Evolutionary conservation across 2,113 vertebrate species (phyloP).

Genomic region (Notothenia rossii): DNA sequence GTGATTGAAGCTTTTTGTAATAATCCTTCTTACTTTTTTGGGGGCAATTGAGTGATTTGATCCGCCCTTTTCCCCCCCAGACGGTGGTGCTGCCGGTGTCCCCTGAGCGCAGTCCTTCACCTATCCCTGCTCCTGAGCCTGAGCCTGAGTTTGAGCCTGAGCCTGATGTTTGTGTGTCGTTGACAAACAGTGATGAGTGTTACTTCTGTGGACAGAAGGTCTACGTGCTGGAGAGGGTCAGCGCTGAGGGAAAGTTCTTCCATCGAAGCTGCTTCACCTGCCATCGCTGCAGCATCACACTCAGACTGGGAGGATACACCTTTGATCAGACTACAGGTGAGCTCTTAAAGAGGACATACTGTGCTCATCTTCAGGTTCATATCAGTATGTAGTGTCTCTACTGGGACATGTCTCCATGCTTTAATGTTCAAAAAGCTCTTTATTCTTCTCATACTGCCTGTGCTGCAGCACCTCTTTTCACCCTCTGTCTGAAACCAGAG

Average conservation of each 20-base stretch:
- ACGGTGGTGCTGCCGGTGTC: constrained; percentile 16
- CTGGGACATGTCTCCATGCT: too few species aligned
- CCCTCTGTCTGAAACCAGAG: too few species aligned
- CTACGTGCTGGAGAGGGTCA: constrained; percentile 92
- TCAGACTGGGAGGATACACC: constrained; percentile 89
- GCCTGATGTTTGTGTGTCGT: not conserved
- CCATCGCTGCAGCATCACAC: constrained; percentile 83
- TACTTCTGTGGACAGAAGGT: constrained; percentile 89
- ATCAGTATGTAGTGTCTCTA: too few species aligned
- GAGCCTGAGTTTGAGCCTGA: not conserved
- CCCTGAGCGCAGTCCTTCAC: constrained; percentile 30
- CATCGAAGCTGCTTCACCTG: constrained; percentile 94
- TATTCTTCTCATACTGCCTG: too few species aligned
- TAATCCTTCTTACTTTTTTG: not conserved
- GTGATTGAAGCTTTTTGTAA: not conserved
- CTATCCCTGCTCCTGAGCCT: not conserved
- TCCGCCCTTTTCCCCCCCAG: constrained; percentile 18
- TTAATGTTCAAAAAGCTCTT: too few species aligned
- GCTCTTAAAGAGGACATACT: too few species aligned
- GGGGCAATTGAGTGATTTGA: too few species aligned
- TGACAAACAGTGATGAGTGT: constrained; percentile 85
- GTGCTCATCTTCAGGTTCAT: too few species aligned
- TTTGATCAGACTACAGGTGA: constrained; percentile 87
- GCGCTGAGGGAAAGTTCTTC: constrained; percentile 91
- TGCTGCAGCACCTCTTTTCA: too few species aligned